Conservation (phyloP, 2,797 vertebrate species). For the Melopsittacus undulatus region DNA sequence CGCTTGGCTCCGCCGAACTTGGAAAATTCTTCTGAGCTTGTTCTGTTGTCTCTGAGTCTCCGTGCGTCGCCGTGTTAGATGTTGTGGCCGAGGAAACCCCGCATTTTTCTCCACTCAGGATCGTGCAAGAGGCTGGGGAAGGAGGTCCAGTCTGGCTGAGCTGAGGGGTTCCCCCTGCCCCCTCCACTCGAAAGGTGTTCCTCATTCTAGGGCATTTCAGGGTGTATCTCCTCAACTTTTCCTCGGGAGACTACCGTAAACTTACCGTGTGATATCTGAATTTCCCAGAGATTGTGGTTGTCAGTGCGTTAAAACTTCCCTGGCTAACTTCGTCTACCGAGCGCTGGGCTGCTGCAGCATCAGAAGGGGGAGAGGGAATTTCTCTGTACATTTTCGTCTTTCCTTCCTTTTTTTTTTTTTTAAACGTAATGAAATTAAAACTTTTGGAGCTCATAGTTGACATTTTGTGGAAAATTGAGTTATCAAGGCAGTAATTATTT, state of each 20-base stretch:
- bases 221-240: not conserved
- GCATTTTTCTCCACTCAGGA: not conserved
- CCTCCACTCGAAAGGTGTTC: not conserved
- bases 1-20: not conserved
- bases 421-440: slow-evolving; percentile 79
- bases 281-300: not conserved
- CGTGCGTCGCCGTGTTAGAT: not conserved
- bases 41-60: not conserved
- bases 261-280: not conserved
- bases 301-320: not conserved
- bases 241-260: not conserved
- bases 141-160: not conserved
- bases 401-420: slow-evolving; percentile 22
- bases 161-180: not conserved
- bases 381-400: slow-evolving; percentile 45
- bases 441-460: slow-evolving; percentile 78
- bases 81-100: not conserved
- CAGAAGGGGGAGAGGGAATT: not conserved
- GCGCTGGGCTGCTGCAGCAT: not conserved
- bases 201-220: not conserved
- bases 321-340: not conserved
- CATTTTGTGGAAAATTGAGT: slow-evolving; percentile 84
- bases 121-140: not conserved
- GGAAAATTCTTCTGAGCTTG: not conserved
- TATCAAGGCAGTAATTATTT: slow-evolving; percentile 86